phyloP scores from a whole-genome alignment of 2,888 invertebrate genomes.

The Macrosoma leucophasiata region DNA sequence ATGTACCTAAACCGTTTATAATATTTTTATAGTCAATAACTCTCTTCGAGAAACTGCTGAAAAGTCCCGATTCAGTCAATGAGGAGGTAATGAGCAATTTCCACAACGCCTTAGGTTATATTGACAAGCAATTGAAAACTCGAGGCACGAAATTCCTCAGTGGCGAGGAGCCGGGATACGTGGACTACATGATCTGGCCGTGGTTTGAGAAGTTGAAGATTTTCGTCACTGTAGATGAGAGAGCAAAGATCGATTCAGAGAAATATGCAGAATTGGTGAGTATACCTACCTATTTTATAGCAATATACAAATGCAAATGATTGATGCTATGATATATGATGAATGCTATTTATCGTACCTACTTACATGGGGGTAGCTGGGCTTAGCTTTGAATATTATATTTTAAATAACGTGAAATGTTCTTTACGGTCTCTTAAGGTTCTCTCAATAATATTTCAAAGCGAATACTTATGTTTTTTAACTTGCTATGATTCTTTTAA shows the following conservation, averaged over 20 bases:
- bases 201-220: constrained; percentile 83
- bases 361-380: no score
- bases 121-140: constrained; percentile 78
- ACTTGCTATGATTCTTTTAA: no score
- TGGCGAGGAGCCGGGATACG: constrained; percentile 82
- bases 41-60: constrained; percentile 38
- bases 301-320: no score
- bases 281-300: no score
- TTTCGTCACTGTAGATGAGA: constrained; percentile 62
- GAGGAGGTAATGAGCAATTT: constrained; percentile 38
- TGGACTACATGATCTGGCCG: constrained; percentile 92
- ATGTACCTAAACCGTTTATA: no score
- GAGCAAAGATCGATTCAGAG: constrained; percentile 65
- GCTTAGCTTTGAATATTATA: no score
- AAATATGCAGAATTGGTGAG: constrained; percentile 66
- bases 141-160: constrained; percentile 78
- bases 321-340: no score
- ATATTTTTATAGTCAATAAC: constrained; percentile 42
- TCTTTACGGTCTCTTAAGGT: no score
- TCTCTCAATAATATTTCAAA: no score
- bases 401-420: no score
- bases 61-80: constrained; percentile 38
- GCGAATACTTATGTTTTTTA: no score
- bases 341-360: no score
- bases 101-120: constrained; percentile 67